Evolutionary conservation across 2,113 vertebrate species (phyloP).

Genomic region (Neofelis nebulosa): DNA sequence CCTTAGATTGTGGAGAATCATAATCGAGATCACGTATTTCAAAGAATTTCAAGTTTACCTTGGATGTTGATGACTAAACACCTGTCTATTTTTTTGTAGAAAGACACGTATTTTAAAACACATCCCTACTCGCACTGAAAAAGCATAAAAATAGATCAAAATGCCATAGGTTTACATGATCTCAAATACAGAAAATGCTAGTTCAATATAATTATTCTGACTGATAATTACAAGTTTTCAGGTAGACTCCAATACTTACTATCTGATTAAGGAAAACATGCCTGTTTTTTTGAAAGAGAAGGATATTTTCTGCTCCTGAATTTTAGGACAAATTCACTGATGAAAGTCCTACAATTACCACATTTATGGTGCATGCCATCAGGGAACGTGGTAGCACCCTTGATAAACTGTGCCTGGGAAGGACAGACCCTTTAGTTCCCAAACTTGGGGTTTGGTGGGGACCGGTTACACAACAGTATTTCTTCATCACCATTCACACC

Average conservation of each 20-base stretch:
- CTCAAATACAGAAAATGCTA: not conserved
- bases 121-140: not conserved
- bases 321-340: not conserved
- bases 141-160: not conserved
- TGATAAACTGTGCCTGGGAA: fast-evolving
- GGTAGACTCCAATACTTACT: not conserved
- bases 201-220: not conserved
- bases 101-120: not conserved
- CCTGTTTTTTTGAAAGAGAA: not conserved
- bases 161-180: not conserved
- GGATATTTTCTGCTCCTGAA: not conserved
- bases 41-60: not conserved
- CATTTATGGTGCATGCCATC: fast-evolving
- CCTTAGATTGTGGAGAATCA: not conserved
- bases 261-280: not conserved
- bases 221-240: not conserved
- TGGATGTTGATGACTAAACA: not conserved
- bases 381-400: not conserved
- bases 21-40: not conserved
- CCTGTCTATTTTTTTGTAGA: not conserved
- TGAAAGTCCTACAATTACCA: not conserved
- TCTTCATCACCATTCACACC: not conserved
- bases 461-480: not conserved
- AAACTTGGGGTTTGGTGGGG: not conserved
- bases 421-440: not conserved